These are phyloP conservation scores for Liparis tanakae DNA, from an alignment of 2,797 vertebrate species.

Conservation along the genomic window DNA sequence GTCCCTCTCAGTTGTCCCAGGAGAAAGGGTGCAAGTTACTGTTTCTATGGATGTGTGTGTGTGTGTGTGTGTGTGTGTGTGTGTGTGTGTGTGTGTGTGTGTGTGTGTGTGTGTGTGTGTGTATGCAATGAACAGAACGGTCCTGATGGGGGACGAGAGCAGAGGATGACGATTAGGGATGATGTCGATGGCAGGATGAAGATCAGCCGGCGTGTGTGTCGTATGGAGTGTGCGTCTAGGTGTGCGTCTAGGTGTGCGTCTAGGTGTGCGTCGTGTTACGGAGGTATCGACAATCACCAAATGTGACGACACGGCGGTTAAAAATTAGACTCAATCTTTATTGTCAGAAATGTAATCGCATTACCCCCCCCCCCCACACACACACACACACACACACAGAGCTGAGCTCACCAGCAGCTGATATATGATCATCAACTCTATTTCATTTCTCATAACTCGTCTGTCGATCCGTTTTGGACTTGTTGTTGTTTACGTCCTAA, in stretches of 20 bases:
- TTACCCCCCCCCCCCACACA: neutral
- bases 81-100: conserved; percentile 12
- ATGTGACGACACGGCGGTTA: conserved; percentile 12
- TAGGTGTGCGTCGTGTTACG: too few relatives aligned
- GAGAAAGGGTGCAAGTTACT: conserved; percentile 54
- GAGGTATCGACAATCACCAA: conserved; percentile 10
- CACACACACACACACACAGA: neutral
- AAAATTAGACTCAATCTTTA: conserved; percentile 65
- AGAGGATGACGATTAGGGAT: conserved; percentile 74
- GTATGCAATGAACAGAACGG: conserved; percentile 68
- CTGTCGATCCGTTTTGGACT: neutral
- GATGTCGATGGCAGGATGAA: conserved; percentile 75
- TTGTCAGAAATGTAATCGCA: conserved; percentile 61
- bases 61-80: conserved; percentile 16
- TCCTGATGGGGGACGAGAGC: conserved; percentile 61
- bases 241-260: too few relatives aligned
- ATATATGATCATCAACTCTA: conserved; percentile 11
- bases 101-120: conserved; percentile 18
- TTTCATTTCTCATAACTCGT: conserved; percentile 31
- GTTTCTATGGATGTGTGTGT: conserved; percentile 32
- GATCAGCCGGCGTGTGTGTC: too few relatives aligned
- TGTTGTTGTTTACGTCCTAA: conserved; percentile 8
- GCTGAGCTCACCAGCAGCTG: neutral
- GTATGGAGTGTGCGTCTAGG: too few relatives aligned
- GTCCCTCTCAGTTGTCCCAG: conserved; percentile 71